phyloP scores from a whole-genome alignment of 2,888 invertebrate genomes.

The Aromia moschata region DNA sequence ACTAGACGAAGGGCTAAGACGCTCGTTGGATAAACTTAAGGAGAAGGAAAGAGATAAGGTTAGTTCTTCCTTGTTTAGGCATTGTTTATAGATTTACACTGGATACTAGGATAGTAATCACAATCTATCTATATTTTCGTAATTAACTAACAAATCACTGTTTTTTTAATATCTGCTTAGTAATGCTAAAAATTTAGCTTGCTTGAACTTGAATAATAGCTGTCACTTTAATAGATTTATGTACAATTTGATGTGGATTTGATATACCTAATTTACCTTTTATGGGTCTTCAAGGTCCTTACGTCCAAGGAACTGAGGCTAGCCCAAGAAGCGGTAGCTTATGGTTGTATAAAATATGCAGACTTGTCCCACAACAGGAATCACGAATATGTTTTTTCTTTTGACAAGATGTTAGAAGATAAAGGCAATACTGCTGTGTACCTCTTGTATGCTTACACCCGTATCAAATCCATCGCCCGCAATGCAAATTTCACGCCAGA shows the following conservation, averaged over 20 bases:
- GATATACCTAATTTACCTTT: no score
- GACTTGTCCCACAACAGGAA: conserved; percentile 93
- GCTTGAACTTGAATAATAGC: no score
- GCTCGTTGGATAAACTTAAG: conserved; percentile 81
- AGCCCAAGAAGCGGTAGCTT: conserved; percentile 93
- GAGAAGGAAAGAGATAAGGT: conserved; percentile 90
- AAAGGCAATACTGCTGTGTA: conserved; percentile 99
- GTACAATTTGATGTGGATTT: no score
- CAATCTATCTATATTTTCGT: no score
- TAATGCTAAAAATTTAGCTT: no score
- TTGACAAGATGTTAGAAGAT: conserved; percentile 99
- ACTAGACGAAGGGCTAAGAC: conserved; percentile 88
- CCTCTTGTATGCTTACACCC: conserved; percentile 90
- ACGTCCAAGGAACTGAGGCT: conserved; percentile 80
- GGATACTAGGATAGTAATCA: no score
- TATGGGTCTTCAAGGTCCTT: conserved; percentile 62
- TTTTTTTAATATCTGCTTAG: no score
- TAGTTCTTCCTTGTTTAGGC: conserved; percentile 8
- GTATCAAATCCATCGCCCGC: conserved; percentile 91
- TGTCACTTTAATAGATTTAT: no score
- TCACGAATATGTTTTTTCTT: conserved; percentile 97
- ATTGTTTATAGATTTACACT: no score
- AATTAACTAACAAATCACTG: no score
- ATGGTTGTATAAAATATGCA: conserved; percentile 98
- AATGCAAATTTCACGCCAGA: conserved; percentile 75